These are phyloP conservation scores for Odontophorus gujanensis DNA, from an alignment of 2,113 vertebrate genomes.

Conservation along the genomic window DNA sequence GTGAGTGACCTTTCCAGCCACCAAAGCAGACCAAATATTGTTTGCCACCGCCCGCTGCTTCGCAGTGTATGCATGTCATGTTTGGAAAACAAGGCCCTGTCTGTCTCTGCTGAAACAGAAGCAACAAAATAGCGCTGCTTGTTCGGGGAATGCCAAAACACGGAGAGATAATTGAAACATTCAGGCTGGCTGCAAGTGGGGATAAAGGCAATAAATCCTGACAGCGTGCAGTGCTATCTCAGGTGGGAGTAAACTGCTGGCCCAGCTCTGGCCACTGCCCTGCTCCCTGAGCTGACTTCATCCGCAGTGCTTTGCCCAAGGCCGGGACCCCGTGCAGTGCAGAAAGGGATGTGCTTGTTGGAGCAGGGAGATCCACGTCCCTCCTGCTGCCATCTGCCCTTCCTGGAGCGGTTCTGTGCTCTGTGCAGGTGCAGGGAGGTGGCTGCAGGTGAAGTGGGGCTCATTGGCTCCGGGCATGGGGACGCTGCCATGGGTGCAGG, in stretches of 20 bases:
- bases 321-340: background rate
- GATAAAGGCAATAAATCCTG: conserved; percentile 53
- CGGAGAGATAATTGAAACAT: conserved; percentile 54
- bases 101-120: conserved; percentile 11
- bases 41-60: background rate
- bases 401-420: background rate
- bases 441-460: background rate
- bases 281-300: rapidly evolving
- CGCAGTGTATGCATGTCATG: background rate
- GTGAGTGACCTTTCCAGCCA: conserved; percentile 38
- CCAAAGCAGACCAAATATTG: conserved; percentile 42
- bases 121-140: conserved; percentile 39
- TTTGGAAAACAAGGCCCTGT: conserved; percentile 40
- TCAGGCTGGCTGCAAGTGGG: conserved; percentile 48
- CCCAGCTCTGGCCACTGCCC: background rate
- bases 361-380: rapidly evolving
- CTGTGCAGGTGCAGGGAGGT: too few species aligned
- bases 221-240: background rate
- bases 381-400: background rate
- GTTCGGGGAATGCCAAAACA: conserved; percentile 37
- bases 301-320: conserved; percentile 3
- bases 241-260: conserved; percentile 7
- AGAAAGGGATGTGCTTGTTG: background rate
- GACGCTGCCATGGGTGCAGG: background rate
- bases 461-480: background rate